Base-by-base conservation (phyloP, 2,888 invertebrate genomes). In the Heteropelma amictum region DNA sequence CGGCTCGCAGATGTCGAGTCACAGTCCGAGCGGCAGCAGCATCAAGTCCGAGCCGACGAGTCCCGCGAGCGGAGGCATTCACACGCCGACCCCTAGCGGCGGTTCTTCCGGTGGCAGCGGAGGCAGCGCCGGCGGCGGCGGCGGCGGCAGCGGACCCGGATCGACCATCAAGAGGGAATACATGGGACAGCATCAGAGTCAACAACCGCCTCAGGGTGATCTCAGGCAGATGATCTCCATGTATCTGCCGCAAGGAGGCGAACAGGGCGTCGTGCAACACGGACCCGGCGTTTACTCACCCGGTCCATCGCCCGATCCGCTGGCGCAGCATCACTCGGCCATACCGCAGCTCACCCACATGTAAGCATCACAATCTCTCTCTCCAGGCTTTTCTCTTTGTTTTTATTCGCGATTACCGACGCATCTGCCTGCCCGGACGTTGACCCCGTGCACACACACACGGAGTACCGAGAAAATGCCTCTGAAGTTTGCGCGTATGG, bases 41-140 rank as follows among this genome's bases (percentile, higher is more conserved):
- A 95, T 96, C 87, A 96, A 96, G 89, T 96, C 96, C 61, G 96
- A 97, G 89, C 95, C 96, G 28, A 95, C 96, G 83, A 95, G 96
- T 64, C 95, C 96, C 56, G 93, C 91, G 91, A 90, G 95, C 92
- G 90, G 92, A 90, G 86, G 92, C 86, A 92, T 90, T 90, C 90
- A 89, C 86, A 89, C 87, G 79, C 91, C 86, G 87, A 92, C 90
- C 84, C 87, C 89, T 78, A 90, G 88, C 84, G 90, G 81, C 87
- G 90, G 89, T 1, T 75, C 83, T 82, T 85, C 85, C 72, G 72
- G 76, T 26, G 81, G 76, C 2, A 84, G 80, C 2, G 68, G 63
- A 58, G 92, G 94, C 91, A 94, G 95, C 90, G 91, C 94, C 79
- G 94, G 94, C 89, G 91, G 90, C 54, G 87, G 95, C 89, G 94